A percentile compares a stretch with the other conserved stretches of the same genome.
Evolutionary conservation across 2,888 invertebrate species (phyloP).

Genomic region (Caenorhabditis uteleia): DNA sequence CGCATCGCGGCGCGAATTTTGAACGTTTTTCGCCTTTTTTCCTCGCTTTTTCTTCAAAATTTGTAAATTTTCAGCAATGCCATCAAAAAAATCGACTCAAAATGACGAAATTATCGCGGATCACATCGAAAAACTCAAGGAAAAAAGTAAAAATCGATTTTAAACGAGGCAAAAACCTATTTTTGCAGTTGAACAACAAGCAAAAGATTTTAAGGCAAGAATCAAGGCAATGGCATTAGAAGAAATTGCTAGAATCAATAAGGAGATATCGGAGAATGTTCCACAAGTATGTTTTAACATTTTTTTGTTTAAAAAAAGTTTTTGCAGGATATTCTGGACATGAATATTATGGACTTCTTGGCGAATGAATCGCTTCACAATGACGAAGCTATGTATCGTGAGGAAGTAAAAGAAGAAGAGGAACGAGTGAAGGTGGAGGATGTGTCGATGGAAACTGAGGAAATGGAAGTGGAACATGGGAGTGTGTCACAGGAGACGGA

Average conservation of each 20-base stretch:
- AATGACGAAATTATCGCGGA: not conserved
- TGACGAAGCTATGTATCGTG: not conserved
- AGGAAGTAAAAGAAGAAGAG: not conserved
- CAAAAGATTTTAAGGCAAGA: not conserved
- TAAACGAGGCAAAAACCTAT: not conserved
- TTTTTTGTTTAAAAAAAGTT: too few relatives aligned
- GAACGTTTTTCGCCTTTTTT: too few relatives aligned
- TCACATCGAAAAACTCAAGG: not conserved
- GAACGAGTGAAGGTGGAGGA: not conserved
- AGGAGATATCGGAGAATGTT: not conserved
- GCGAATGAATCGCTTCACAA: not conserved
- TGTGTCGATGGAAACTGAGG: too few relatives aligned
- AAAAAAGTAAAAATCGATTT: not conserved
- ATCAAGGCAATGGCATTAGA: not conserved
- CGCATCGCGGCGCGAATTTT: too few relatives aligned
- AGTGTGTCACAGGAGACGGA: not conserved
- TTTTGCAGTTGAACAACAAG: not conserved
- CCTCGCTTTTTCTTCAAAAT: too few relatives aligned
- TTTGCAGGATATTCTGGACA: not conserved
- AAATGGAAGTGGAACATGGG: not conserved
- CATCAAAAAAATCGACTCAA: not conserved
- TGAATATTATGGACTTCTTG: conserved; percentile 1
- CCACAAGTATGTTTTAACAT: not conserved
- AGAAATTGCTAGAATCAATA: not conserved
- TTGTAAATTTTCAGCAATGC: not conserved